Evolutionary conservation across 1,140 invertebrate species (phyloP).

Genomic region (Centruroides sculpturatus): DNA sequence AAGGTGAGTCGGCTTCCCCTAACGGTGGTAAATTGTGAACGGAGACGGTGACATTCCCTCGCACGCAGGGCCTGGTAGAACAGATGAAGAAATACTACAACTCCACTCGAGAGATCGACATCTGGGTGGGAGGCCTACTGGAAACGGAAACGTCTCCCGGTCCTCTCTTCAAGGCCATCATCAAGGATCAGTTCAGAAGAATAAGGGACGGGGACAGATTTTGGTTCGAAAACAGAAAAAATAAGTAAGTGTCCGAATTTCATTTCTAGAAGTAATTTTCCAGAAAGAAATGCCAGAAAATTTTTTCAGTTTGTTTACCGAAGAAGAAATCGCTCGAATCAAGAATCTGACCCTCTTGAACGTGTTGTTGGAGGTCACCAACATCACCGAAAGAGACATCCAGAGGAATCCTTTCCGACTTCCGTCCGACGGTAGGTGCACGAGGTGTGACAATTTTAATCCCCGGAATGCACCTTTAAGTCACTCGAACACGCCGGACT

Average conservation of each 20-base stretch:
- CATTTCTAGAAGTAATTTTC: neutral
- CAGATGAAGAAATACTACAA: conserved; percentile 31
- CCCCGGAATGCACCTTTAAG: no score
- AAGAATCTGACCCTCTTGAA: conserved; percentile 38
- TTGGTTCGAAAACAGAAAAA: conserved; percentile 41
- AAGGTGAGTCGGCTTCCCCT: no score
- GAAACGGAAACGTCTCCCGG: conserved; percentile 43
- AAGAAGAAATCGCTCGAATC: conserved; percentile 38
- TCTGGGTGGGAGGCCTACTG: conserved; percentile 52
- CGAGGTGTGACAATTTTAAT: no score
- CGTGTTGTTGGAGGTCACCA: conserved; percentile 38
- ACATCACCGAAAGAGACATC: conserved; percentile 36
- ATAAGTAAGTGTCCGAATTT: conserved; percentile 27
- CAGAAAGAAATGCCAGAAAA: neutral
- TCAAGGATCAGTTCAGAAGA: conserved; percentile 39
- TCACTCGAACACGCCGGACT: no score
- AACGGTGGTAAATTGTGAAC: no score
- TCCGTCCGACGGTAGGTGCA: conserved; percentile 10
- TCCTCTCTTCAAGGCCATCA: conserved; percentile 40
- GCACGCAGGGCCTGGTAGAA: neutral
- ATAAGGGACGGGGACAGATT: conserved; percentile 41
- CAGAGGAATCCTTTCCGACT: conserved; percentile 40
- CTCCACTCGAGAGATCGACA: conserved; percentile 40
- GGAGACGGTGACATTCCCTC: no score
- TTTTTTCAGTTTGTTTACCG: conserved; percentile 37